Evolutionary conservation across 2,113 vertebrate species (phyloP).

Genomic region (Myotis brandtii): DNA sequence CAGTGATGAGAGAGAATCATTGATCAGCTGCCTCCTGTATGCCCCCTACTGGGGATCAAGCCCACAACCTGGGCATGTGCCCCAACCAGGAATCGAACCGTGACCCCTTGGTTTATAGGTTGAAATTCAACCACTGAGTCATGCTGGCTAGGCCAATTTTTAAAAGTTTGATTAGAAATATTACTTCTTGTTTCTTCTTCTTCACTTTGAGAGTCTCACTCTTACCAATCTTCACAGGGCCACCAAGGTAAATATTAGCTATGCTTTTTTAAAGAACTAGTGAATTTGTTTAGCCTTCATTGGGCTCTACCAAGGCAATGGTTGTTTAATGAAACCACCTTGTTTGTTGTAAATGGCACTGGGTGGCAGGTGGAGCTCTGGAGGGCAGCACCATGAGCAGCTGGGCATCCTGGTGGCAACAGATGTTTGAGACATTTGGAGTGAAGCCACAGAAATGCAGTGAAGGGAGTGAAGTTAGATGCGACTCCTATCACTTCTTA

Average conservation of each 20-base stretch:
- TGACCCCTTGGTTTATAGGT: too few species aligned
- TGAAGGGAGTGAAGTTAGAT: neutral
- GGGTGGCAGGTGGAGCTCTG: neutral
- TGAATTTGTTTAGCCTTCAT: neutral
- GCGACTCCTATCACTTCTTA: neutral
- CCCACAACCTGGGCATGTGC: too few species aligned
- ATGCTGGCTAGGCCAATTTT: neutral
- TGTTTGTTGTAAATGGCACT: accelerated
- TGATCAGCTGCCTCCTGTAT: too few species aligned
- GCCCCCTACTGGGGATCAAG: too few species aligned
- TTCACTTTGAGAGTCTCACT: neutral
- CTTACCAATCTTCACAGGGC: neutral
- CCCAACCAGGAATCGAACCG: too few species aligned
- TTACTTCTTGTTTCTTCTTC: neutral
- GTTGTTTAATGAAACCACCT: neutral
- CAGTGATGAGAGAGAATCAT: too few species aligned
- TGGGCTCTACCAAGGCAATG: neutral
- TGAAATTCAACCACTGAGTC: too few species aligned
- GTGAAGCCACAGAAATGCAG: neutral
- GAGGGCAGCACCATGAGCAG: too few species aligned
- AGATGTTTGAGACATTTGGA: neutral
- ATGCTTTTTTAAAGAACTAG: neutral
- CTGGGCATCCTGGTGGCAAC: too few species aligned
- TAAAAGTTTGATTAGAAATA: neutral
- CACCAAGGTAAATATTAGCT: neutral